These are phyloP conservation scores for Echinometra lucunter DNA, from an alignment of 53 echinoderm and acorn worm species.

Conservation along the genomic window DNA sequence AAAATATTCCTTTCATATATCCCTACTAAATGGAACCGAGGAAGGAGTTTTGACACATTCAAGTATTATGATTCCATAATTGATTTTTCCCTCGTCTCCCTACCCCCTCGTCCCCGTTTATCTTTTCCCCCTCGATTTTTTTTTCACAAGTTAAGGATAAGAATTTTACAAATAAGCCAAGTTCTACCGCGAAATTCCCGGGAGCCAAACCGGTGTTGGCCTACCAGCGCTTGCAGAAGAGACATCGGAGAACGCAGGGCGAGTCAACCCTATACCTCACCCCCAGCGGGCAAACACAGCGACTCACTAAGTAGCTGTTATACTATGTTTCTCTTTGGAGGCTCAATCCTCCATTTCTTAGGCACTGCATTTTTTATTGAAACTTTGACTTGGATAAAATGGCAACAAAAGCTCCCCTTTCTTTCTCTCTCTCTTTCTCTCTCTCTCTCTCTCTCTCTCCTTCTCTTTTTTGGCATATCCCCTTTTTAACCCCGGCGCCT, in stretches of 20 bases:
- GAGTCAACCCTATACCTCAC: slow-evolving; percentile 32
- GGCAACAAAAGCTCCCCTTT: slow-evolving; percentile 26
- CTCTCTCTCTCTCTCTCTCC: neutral
- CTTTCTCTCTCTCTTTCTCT: neutral
- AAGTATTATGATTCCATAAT: slow-evolving; percentile 47
- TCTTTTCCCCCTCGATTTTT: neutral
- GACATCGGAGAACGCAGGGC: neutral
- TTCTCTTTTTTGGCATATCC: neutral
- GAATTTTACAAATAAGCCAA: slow-evolving; percentile 49
- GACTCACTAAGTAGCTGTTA: slow-evolving; percentile 31
- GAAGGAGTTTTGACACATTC: slow-evolving; percentile 29
- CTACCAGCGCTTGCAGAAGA: slow-evolving; percentile 48
- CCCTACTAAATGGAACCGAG: neutral
- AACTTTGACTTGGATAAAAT: slow-evolving; percentile 50
- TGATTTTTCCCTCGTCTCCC: slow-evolving; percentile 11
- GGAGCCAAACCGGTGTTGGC: slow-evolving; percentile 67
- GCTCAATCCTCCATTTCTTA: neutral
- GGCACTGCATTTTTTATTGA: neutral
- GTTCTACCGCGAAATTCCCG: slow-evolving; percentile 52
- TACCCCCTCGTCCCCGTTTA: neutral
- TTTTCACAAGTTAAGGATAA: slow-evolving; percentile 18
- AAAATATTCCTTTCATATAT: slow-evolving; percentile 36
- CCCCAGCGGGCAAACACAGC: slow-evolving; percentile 28
- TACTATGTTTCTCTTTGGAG: slow-evolving; percentile 43
- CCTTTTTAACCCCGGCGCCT: slow-evolving; percentile 27